Conservation (phyloP, 2,797 vertebrate species). For the Clarias pachynema region DNA sequence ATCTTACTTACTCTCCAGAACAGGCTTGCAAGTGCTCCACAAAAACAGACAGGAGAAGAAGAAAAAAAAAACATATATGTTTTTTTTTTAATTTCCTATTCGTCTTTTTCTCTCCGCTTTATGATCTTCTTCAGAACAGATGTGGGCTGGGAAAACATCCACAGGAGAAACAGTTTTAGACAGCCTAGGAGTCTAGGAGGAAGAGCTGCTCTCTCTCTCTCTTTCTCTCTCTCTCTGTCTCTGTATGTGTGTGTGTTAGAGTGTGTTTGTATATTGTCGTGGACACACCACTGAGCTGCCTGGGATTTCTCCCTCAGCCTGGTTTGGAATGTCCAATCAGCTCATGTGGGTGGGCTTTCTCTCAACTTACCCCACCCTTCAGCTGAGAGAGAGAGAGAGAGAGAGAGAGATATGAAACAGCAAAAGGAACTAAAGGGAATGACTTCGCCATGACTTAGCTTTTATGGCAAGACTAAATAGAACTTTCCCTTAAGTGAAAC, state of each 20-base stretch:
- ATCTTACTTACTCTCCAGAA: conserved; percentile 51
- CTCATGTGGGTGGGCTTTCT: conserved; percentile 63
- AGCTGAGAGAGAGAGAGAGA: conserved; percentile 25
- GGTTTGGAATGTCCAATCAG: conserved; percentile 72
- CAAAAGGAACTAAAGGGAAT: conserved; percentile 33
- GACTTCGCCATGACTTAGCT: conserved; percentile 29
- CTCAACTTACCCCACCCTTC: conserved; percentile 63
- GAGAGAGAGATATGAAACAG: conserved; percentile 24
- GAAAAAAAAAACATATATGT: conserved; percentile 45
- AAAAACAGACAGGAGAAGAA: conserved; percentile 36
- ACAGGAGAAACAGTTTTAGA: conserved; percentile 68
- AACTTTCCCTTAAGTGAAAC: conserved; percentile 26
- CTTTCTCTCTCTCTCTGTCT: conserved; percentile 3
- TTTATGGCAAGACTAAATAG: conserved; percentile 15
- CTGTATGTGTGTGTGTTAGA: conserved; percentile 28
- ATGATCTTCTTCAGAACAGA: conserved; percentile 53
- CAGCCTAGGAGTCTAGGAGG: conserved; percentile 62
- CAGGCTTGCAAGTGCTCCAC: conserved; percentile 52
- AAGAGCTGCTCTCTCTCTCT: conserved; percentile 18
- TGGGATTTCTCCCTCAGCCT: conserved; percentile 62
- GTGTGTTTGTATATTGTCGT: conserved; percentile 71
- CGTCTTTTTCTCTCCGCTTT: conserved; percentile 47
- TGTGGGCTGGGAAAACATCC: conserved; percentile 62
- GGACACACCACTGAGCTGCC: conserved; percentile 70
- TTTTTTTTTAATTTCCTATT: conserved; percentile 28